Conservation (phyloP, 2,888 invertebrate genomes). For the Chelonus formosanus region DNA sequence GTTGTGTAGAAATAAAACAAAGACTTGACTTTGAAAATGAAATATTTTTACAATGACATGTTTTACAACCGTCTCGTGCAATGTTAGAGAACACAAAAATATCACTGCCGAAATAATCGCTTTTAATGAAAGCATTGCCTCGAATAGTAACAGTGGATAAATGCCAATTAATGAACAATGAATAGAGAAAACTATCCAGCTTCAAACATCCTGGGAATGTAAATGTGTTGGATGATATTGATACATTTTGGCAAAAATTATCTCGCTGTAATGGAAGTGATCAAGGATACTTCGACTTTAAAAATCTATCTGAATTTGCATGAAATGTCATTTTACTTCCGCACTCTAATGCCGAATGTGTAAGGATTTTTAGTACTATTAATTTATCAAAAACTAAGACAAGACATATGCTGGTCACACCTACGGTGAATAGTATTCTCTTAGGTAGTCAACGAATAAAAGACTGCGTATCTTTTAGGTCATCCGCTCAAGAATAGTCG, state of each 20-base stretch:
- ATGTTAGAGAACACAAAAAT: constrained; percentile 27
- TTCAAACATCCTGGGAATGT: constrained; percentile 28
- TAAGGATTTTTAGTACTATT: constrained; percentile 32
- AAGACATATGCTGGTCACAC: constrained; percentile 28
- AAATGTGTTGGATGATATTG: constrained; percentile 13
- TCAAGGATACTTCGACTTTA: constrained; percentile 16
- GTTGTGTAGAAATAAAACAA: constrained; percentile 40
- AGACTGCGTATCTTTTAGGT: constrained; percentile 23
- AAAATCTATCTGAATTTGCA: constrained; percentile 29
- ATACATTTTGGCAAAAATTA: constrained; percentile 31
- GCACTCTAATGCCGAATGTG: constrained; percentile 34
- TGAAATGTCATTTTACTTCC: constrained; percentile 27
- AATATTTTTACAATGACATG: constrained; percentile 25
- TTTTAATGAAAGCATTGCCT: constrained; percentile 22
- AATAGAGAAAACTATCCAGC: constrained; percentile 29
- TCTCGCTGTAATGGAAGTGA: constrained; percentile 7
- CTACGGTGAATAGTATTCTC: constrained; percentile 29
- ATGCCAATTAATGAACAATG: constrained; percentile 29
- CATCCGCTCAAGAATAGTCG: constrained; percentile 8
- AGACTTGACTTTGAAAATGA: constrained; percentile 42
- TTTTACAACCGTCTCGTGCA: constrained; percentile 30
- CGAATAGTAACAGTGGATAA: constrained; percentile 6
- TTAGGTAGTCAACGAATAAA: constrained; percentile 25
- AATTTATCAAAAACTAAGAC: constrained; percentile 28
- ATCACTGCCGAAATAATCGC: too few species aligned